Evolutionary conservation across 2,888 invertebrate species (phyloP).

Genomic region (Spisula subtruncata): DNA sequence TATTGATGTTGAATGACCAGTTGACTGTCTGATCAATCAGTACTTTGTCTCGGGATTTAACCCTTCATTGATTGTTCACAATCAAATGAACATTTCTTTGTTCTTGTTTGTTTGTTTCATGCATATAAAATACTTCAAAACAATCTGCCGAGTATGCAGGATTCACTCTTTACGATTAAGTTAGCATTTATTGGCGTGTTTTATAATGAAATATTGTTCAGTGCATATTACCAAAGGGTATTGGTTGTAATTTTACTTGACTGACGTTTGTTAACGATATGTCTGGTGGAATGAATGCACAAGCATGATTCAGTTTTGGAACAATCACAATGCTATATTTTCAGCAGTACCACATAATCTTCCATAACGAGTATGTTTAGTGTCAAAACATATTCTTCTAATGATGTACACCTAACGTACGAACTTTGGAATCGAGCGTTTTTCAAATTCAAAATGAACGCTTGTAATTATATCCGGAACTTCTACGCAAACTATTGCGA

Average conservation of each 20-base stretch:
- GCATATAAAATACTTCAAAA: slow-evolving; percentile 3
- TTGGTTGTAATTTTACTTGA: background rate
- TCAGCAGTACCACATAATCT: too few relatives aligned
- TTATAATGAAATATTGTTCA: background rate
- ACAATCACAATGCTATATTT: too few relatives aligned
- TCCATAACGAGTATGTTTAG: too few relatives aligned
- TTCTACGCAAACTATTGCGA: too few relatives aligned
- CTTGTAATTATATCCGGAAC: too few relatives aligned
- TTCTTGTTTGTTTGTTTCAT: background rate
- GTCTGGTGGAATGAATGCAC: background rate
- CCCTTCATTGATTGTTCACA: too few relatives aligned
- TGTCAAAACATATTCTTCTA: too few relatives aligned
- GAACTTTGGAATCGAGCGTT: too few relatives aligned
- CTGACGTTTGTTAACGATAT: background rate
- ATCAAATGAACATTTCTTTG: background rate
- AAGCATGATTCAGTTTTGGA: background rate
- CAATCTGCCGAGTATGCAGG: background rate
- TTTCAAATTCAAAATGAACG: too few relatives aligned
- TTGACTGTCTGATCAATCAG: background rate
- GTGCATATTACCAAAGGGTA: background rate
- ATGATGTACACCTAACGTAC: too few relatives aligned
- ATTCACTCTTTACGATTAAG: background rate
- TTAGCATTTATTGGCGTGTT: background rate
- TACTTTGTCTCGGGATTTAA: background rate
- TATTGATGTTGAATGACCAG: background rate